Base-by-base conservation (phyloP, 2,113 vertebrate genomes). In the Otis tarda region DNA sequence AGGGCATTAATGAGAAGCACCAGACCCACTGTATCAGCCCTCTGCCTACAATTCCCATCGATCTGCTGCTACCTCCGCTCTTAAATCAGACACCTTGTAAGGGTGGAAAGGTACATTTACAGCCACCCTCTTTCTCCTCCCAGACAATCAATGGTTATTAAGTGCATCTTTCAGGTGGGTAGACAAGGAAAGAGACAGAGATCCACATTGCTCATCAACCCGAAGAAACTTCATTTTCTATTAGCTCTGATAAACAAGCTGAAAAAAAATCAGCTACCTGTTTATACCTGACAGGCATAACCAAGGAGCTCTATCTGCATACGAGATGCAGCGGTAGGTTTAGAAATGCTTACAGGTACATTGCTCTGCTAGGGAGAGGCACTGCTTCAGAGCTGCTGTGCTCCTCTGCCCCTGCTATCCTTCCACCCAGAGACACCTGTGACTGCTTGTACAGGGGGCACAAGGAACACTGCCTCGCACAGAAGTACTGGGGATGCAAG, bases 101-200 rank as follows among this genome's bases (percentile, higher is more conserved):
- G 69, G 77, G 70, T 92, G 57, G 80, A 50, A 92, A 96, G 82
- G 85, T 91, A 84, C 92, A 95, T 94, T 92, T 84, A 76, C 79
- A 86, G 78, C 71, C 90, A 52, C 55, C 6, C 50, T 93, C 65
- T 27, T 73, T 49, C 93, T 90, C 82, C 91, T 95, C 89, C 90
- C 84, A 49, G 67, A 13, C 93, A 97, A 96, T 97, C 90, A 76
- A 94, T 95, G 93, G 85, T 93, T 94, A 90, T 95, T 97, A 90
- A 96, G 53, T 83, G 91, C 81, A 88, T 93, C 94, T 96, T 95
- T 77, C 91, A 81, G 82, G 23, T 83, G 86, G 79, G 73, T 35
- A 97, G 96, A 64, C 18, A 57, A 93, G 74, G 77, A 90, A 83
- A 89, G 93, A 93, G 87, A 68, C 78, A 81, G 65, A 82, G 55